phyloP scores from a whole-genome alignment of 2,888 invertebrate species.

The Plebejus melissa region DNA sequence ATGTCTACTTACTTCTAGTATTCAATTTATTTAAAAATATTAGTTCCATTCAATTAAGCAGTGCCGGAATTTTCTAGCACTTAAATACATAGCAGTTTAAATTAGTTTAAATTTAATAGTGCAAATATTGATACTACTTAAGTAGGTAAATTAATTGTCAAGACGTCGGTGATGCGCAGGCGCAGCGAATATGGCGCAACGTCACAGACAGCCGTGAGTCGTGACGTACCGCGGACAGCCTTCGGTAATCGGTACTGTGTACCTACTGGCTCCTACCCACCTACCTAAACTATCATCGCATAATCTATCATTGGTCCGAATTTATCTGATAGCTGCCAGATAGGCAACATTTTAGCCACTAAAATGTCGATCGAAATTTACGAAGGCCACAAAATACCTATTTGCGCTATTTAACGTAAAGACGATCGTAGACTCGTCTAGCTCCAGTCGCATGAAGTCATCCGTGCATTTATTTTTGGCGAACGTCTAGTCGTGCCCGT shows the following conservation, averaged over 20 bases:
- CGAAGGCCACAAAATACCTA: background rate
- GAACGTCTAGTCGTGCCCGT: background rate
- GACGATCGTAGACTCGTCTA: background rate
- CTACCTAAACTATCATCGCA: constrained; percentile 35
- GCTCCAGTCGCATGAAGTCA: background rate
- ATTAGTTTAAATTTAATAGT: background rate
- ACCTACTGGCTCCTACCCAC: constrained; percentile 34
- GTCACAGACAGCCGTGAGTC: constrained; percentile 29
- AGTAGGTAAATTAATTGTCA: background rate
- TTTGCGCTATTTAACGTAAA: background rate
- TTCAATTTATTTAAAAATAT: background rate
- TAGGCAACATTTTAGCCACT: background rate
- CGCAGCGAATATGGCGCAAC: constrained; percentile 29
- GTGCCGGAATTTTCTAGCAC: background rate
- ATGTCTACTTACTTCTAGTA: too few relatives aligned
- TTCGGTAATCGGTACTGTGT: constrained; percentile 31
- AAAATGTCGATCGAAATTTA: background rate
- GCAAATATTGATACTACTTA: background rate
- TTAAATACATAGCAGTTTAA: background rate
- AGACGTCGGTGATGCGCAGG: constrained; percentile 26
- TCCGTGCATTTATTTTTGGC: background rate
- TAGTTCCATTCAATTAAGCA: background rate
- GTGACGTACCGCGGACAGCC: constrained; percentile 47
- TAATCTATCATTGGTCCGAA: constrained; percentile 27
- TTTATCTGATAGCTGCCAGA: constrained; percentile 5